Evolutionary conservation across 2,888 invertebrate species (phyloP).

Genomic region (Spisula solida): DNA sequence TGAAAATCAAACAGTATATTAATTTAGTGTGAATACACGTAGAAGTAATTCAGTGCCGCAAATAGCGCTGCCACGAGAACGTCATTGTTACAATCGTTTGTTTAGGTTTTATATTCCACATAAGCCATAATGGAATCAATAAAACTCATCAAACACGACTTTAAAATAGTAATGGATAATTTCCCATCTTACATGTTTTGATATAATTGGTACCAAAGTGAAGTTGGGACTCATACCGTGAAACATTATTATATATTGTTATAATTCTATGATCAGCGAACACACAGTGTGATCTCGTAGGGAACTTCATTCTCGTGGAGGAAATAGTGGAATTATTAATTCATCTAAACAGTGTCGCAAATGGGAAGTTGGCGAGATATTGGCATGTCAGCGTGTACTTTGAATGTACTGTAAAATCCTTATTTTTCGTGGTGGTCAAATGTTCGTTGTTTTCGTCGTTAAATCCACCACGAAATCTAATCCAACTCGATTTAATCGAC

Average conservation of each 20-base stretch:
- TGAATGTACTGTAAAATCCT: too few relatives aligned
- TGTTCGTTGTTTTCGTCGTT: too few relatives aligned
- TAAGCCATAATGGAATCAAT: neutral
- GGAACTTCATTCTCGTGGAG: neutral
- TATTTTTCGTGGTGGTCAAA: too few relatives aligned
- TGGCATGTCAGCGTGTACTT: too few relatives aligned
- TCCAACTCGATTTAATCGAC: too few relatives aligned
- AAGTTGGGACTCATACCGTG: neutral
- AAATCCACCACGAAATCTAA: too few relatives aligned
- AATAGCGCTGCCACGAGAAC: too few relatives aligned
- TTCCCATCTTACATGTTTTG: neutral
- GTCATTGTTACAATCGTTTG: too few relatives aligned
- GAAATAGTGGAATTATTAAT: slow-evolving; percentile 15
- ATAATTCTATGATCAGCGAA: neutral
- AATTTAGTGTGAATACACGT: too few relatives aligned
- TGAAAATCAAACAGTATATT: too few relatives aligned
- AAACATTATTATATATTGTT: slow-evolving; percentile 10
- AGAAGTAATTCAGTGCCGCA: too few relatives aligned
- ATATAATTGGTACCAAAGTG: neutral
- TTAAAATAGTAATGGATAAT: neutral
- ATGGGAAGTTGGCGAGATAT: neutral
- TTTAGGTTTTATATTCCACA: too few relatives aligned
- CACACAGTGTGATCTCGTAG: neutral
- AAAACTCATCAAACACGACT: neutral
- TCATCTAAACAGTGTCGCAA: neutral